phyloP scores from a whole-genome alignment of 2,113 vertebrate genomes.

The Mesitornis unicolor region DNA sequence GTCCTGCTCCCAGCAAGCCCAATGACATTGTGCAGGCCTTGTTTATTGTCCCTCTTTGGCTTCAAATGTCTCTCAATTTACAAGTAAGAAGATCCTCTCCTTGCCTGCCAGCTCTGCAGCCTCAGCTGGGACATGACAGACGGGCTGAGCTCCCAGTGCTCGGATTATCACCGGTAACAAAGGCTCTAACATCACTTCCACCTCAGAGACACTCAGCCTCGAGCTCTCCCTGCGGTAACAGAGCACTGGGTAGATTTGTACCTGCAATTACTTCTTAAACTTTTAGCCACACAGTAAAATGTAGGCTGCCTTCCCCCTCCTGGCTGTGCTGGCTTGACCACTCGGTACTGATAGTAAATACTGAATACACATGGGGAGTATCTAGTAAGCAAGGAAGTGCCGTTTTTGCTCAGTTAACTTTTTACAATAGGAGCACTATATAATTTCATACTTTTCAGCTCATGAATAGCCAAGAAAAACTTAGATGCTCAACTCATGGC shows the following conservation, averaged over 20 bases:
- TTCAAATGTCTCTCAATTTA: slow-evolving; percentile 36
- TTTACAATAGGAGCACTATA: background rate
- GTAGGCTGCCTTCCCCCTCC: background rate
- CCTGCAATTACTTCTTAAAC: background rate
- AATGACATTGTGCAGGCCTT: background rate
- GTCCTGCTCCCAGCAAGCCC: background rate
- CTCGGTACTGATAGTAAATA: background rate
- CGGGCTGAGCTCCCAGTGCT: background rate
- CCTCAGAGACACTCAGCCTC: background rate
- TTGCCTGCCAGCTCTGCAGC: slow-evolving; percentile 29
- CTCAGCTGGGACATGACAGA: slow-evolving; percentile 5
- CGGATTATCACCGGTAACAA: background rate
- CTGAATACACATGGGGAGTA: background rate
- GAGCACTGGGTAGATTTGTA: background rate
- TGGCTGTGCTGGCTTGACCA: background rate
- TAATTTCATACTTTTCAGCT: background rate
- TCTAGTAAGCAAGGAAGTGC: background rate
- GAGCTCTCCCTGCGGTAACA: background rate
- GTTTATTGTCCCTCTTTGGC: slow-evolving; percentile 30
- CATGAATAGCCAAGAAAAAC: background rate
- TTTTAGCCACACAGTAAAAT: background rate
- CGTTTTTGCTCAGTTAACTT: background rate
- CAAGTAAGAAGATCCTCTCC: slow-evolving; percentile 57
- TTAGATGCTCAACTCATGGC: background rate
- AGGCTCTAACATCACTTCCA: slow-evolving; percentile 14